Evolutionary conservation across 1,140 invertebrate species (phyloP), one percentile per base, ranked within the genome.

Genomic region (Drosophila persimilis): DNA sequence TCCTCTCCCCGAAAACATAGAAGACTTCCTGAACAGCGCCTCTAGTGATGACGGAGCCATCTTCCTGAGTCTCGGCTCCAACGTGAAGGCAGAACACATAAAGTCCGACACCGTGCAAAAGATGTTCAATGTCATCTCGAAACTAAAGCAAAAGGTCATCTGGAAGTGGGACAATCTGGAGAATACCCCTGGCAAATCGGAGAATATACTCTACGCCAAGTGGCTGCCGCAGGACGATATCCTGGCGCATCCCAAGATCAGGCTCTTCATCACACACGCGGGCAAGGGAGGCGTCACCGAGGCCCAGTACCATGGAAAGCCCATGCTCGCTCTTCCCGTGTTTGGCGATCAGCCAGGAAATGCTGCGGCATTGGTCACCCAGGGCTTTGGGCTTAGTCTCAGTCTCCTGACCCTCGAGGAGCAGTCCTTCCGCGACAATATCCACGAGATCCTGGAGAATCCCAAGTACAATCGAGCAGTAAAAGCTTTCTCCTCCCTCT

Each of bases 181-280:
- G 41, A 67, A 80, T 45, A 50, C 75, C 71, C 61, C 89, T 0
- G 90, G 91, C 1, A 91, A 92, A 53, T 92, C 94, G 0, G 61
- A 89, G 0, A 95, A 95, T 73, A 91, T 95, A 9, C 90, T 92
- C 24, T 86, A 92, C 26, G 73, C 77, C 3, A 93, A 94, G 66
- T 95, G 94, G 94, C 58, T 94, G 17, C 94, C 94, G 5, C 94
- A 95, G 74, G 90, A 91, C 52, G 92, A 93, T 65, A 89, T 94
- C 59, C 71, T 91, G 80, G 92, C 80, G 4, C 93, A 94, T 73
- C 73, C 92, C 5, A 95, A 95, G 65, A 89, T 95, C 2, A 93
- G 92, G 73, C 92, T 93, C 0, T 95, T 96, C 77, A 94, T 96
- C 20, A 95, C 95, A 0, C 95, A 96, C 75, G 95, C 95, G 24